Evolutionary conservation across 2,797 vertebrate genomes (phyloP).

Genomic region (Gallinago stenura): DNA sequence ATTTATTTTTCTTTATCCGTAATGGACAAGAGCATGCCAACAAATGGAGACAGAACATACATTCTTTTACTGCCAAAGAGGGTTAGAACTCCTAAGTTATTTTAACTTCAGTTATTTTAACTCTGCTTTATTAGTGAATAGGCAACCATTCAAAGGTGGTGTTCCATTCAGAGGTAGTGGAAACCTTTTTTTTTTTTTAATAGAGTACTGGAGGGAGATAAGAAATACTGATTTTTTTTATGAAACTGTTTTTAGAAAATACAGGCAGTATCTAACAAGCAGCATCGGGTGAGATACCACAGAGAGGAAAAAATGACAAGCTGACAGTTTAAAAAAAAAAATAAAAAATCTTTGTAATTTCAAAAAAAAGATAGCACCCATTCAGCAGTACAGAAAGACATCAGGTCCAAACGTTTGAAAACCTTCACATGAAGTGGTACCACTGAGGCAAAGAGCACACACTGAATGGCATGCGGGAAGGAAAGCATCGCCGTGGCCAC

Average conservation of each 20-base stretch:
- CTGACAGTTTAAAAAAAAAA: neutral
- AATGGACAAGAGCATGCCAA: conserved; percentile 49
- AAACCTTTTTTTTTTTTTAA: neutral
- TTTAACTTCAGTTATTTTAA: neutral
- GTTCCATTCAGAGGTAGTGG: neutral
- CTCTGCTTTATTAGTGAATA: neutral
- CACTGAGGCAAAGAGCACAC: neutral
- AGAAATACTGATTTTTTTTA: neutral
- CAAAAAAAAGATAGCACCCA: neutral
- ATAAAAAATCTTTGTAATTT: neutral
- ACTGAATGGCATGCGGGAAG: neutral
- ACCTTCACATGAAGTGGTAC: neutral
- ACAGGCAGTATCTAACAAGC: neutral
- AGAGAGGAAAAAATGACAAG: neutral
- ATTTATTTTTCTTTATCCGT: conserved; percentile 64
- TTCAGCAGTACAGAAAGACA: conserved; percentile 10
- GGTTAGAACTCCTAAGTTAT: neutral
- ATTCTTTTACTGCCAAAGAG: conserved; percentile 8
- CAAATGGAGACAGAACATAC: conserved; percentile 48
- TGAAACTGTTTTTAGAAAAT: neutral
- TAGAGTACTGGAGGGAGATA: neutral
- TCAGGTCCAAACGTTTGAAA: neutral
- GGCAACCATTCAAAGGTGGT: neutral
- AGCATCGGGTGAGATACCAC: neutral
- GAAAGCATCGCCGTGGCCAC: neutral